Percentiles rank a stretch among this genome's conserved stretches.
Evolutionary conservation across 2,888 invertebrate genomes (phyloP).

Genomic region (Cerceris ruficornis): DNA sequence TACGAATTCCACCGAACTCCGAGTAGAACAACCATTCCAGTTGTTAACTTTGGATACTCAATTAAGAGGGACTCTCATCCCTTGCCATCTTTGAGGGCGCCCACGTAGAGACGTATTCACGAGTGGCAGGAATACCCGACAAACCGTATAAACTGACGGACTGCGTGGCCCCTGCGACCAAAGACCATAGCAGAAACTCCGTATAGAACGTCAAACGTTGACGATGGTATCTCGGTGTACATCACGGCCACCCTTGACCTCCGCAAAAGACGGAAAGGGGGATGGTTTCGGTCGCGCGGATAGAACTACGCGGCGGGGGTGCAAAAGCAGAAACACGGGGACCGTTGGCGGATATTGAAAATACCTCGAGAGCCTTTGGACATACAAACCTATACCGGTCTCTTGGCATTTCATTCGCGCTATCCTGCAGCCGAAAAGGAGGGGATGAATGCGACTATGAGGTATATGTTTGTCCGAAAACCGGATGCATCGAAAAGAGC

Average conservation of each 20-base stretch:
- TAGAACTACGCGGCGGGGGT: slow-evolving; percentile 33
- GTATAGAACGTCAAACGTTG: slow-evolving; percentile 26
- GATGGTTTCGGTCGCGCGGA: slow-evolving; percentile 35
- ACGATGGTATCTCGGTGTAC: slow-evolving; percentile 49
- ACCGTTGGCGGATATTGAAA: slow-evolving; percentile 77
- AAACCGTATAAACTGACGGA: neutral
- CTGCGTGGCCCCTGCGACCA: neutral
- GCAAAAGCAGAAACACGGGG: slow-evolving; percentile 63
- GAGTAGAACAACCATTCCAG: neutral
- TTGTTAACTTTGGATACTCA: slow-evolving; percentile 17
- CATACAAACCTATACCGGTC: slow-evolving; percentile 57
- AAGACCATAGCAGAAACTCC: slow-evolving; percentile 4
- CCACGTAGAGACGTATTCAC: neutral
- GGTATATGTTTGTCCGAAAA: slow-evolving; percentile 28
- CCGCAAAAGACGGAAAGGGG: slow-evolving; percentile 36
- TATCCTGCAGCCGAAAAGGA: slow-evolving; percentile 27
- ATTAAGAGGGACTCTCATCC: slow-evolving; percentile 21
- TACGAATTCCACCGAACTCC: neutral
- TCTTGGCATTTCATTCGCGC: slow-evolving; percentile 60
- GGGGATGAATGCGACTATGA: slow-evolving; percentile 46
- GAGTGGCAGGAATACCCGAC: neutral
- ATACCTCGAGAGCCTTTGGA: slow-evolving; percentile 73
- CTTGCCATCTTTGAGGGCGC: neutral
- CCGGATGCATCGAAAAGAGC: neutral
- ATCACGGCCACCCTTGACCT: slow-evolving; percentile 43